These are phyloP conservation scores for Perognathus longimembris DNA, from an alignment of 2,113 vertebrate genomes.

Conservation along the genomic window DNA sequence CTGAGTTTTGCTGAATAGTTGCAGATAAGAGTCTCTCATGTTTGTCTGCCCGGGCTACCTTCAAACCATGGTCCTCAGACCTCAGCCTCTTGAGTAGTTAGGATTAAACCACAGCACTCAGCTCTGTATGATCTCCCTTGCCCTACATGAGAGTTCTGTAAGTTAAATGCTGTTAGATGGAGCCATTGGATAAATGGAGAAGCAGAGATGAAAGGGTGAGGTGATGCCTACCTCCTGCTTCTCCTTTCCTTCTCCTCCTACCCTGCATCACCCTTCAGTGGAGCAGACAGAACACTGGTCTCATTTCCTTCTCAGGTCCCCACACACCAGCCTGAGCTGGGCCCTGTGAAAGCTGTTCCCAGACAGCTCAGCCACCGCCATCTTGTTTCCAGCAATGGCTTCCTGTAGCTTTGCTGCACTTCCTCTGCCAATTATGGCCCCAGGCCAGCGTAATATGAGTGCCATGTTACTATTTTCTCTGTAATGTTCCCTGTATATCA, in stretches of 20 bases:
- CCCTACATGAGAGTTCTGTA: not conserved
- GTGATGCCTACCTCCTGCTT: not conserved
- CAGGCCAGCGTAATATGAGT: not conserved
- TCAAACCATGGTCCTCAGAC: too few relatives aligned
- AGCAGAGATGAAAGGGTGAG: not conserved
- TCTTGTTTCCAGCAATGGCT: not conserved
- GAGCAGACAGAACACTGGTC: not conserved
- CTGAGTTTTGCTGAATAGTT: too few relatives aligned
- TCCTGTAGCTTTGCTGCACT: not conserved
- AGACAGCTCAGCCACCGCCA: conserved; percentile 23
- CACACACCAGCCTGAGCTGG: not conserved
- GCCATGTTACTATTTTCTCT: not conserved
- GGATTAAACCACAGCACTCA: too few relatives aligned
- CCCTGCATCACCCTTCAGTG: not conserved
- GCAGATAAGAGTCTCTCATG: too few relatives aligned
- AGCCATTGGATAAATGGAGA: not conserved
- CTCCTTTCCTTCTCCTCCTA: not conserved
- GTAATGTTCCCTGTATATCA: not conserved
- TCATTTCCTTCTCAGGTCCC: not conserved
- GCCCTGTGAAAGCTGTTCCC: not conserved
- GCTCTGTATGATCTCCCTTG: not conserved
- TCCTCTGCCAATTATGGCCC: not conserved
- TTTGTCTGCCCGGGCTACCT: too few relatives aligned
- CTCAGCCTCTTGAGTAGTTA: too few relatives aligned
- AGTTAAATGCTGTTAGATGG: not conserved